Evolutionary conservation across 2,888 invertebrate genomes (phyloP).

Genomic region (Eueremaeus valkanovi): DNA sequence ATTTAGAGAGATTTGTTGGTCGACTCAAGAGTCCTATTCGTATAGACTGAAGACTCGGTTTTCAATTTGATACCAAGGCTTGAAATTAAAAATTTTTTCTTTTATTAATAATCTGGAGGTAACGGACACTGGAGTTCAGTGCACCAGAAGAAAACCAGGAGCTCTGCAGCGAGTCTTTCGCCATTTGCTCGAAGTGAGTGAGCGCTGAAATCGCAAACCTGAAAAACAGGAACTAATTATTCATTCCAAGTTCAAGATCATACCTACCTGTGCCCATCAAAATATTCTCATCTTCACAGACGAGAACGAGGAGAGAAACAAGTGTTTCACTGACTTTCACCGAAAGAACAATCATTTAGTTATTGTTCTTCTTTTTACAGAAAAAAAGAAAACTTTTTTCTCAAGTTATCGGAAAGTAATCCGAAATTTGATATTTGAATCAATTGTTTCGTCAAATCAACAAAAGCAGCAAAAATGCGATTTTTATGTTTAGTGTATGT

Average conservation of each 20-base stretch:
- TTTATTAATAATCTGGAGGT: slow-evolving; percentile 17
- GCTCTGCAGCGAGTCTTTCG: neutral
- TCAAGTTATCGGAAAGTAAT: neutral
- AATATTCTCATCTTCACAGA: neutral
- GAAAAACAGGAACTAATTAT: slow-evolving; percentile 37
- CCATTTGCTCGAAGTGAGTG: neutral
- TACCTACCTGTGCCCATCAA: slow-evolving; percentile 7
- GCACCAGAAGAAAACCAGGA: slow-evolving; percentile 7
- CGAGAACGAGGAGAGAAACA: neutral
- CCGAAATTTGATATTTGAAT: neutral
- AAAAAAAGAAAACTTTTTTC: neutral
- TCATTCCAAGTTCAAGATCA: slow-evolving; percentile 35
- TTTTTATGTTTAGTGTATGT: slow-evolving; percentile 3
- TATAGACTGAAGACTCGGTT: neutral
- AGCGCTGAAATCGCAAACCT: slow-evolving; percentile 18
- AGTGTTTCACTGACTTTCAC: slow-evolving; percentile 24
- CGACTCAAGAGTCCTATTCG: neutral
- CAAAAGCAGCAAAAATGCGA: neutral
- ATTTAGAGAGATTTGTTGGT: neutral
- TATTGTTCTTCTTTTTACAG: neutral
- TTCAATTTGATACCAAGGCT: neutral
- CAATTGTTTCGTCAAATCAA: no score
- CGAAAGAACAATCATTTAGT: neutral
- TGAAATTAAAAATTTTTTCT: neutral
- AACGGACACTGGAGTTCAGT: slow-evolving; percentile 35